These are phyloP conservation scores for Bombyx huttoni DNA, from an alignment of 2,888 invertebrate species.

Conservation along the genomic window DNA sequence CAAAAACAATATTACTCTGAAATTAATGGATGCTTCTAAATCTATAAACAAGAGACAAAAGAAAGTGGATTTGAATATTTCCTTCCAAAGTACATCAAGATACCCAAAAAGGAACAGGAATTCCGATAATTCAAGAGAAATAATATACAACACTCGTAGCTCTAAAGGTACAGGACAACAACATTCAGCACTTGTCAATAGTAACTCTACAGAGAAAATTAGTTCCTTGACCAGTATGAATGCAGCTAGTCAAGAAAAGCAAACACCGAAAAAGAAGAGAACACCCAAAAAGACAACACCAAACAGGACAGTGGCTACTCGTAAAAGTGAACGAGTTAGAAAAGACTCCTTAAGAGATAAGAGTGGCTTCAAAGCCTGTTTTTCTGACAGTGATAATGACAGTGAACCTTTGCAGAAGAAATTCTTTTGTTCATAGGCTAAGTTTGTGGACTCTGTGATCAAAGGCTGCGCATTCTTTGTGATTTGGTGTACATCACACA, in stretches of 20 bases:
- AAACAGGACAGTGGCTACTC: constrained; percentile 14
- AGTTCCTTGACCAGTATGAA: constrained; percentile 44
- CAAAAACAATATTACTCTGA: constrained; percentile 23
- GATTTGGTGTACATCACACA: neutral
- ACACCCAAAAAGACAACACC: constrained; percentile 17
- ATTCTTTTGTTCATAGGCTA: constrained; percentile 36
- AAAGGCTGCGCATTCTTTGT: neutral
- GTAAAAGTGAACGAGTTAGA: constrained; percentile 21
- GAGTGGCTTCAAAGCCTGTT: constrained; percentile 56
- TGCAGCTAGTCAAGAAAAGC: constrained; percentile 24
- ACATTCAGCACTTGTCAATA: constrained; percentile 40
- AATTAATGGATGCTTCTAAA: constrained; percentile 32
- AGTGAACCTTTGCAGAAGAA: constrained; percentile 43
- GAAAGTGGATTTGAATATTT: constrained; percentile 29
- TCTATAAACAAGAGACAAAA: constrained; percentile 11
- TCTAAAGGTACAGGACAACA: constrained; percentile 16
- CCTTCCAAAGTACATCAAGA: constrained; percentile 38
- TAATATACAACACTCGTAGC: constrained; percentile 23
- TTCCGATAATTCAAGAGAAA: constrained; percentile 16
- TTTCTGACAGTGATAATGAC: constrained; percentile 60
- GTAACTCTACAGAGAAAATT: constrained; percentile 37
- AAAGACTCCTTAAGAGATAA: constrained; percentile 41
- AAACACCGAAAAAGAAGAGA: constrained; percentile 9
- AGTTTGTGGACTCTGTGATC: neutral
- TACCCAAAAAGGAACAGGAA: constrained; percentile 42